Evolutionary conservation across 2,888 invertebrate genomes (phyloP).

Genomic region (Pyrgus malvae): DNA sequence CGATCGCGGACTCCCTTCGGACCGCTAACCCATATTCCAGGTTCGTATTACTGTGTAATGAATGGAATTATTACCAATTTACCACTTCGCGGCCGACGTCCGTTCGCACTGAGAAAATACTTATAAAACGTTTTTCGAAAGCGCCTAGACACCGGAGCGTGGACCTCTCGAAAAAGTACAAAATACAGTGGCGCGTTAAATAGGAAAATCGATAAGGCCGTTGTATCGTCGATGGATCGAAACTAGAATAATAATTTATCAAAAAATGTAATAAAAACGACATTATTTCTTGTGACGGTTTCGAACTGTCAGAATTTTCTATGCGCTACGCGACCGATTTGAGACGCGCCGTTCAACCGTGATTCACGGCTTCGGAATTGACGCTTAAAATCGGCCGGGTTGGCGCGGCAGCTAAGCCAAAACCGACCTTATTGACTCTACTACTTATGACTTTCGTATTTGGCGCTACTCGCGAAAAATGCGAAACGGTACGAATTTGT

Average conservation of each 20-base stretch:
- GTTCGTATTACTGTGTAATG: constrained; percentile 74
- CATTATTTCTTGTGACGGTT: constrained; percentile 78
- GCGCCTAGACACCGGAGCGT: constrained; percentile 69
- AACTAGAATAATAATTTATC: constrained; percentile 80
- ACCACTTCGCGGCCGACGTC: constrained; percentile 71
- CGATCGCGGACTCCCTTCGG: constrained; percentile 55
- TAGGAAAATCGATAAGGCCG: constrained; percentile 79
- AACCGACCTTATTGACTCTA: constrained; percentile 54
- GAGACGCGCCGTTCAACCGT: constrained; percentile 10
- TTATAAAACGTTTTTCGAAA: constrained; percentile 79
- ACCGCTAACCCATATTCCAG: constrained; percentile 77
- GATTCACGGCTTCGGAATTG: constrained; percentile 6
- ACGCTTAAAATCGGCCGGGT: constrained; percentile 57
- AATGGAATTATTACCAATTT: constrained; percentile 80
- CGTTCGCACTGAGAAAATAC: constrained; percentile 71
- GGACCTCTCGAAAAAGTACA: constrained; percentile 77
- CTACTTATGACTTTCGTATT: constrained; percentile 74
- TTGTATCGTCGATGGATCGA: constrained; percentile 64
- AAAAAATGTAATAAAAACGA: constrained; percentile 82
- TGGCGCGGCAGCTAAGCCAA: constrained; percentile 46
- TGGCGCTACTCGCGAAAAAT: constrained; percentile 76
- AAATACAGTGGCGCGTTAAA: constrained; percentile 75
- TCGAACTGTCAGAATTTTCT: constrained; percentile 79
- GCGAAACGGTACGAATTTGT: constrained; percentile 72
- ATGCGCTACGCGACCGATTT: constrained; percentile 46